Base-by-base conservation (phyloP, 64 coral and sea anemone species). In the Pocillopora verrucosa region DNA sequence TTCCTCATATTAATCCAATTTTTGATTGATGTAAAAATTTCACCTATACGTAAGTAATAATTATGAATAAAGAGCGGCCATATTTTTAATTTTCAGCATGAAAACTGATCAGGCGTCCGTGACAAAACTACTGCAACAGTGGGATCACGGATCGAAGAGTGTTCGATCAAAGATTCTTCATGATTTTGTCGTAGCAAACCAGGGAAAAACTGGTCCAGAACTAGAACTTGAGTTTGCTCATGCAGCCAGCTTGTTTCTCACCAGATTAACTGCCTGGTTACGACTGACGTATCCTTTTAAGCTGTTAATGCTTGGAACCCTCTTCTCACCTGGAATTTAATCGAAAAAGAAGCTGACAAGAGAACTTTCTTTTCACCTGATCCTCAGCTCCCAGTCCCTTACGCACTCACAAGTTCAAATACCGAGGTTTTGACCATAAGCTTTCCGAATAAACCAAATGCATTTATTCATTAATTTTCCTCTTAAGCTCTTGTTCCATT, bases 211-310 rank as follows among this genome's bases (percentile, higher is more conserved):
- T 84, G 97, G 97, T 13, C 97, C 97, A 69, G 91, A 95, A 76
- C n/a, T 99, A 56, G 97, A 99, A 76, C 76, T 90, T 60, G 97
- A 95, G 78, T 99, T 99, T 77, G 94, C 94, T 25, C 94, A 99
- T 80, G 90, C 97, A 67, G 97, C 97, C 3, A 99, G 97, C 76
- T 89, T 99, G 91, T 99, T 99, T 89, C 84, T 99, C 11, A 99
- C 97, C 4, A 87, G 97, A 82, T 34, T 99, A 4, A 99, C 97
- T 75, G 91, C 97, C 2, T 99, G 97, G 97, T 82, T 99, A 67
- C 77, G 97, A 74, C 76, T 99, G 9, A 99, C 97, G 94, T 99
- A 99, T 99, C 94, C 87, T 93, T 87, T 56, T 20, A 22, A 73
- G 56, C 1, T 15, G 61, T 34, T 1, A 20, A 0, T n/a, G 20